Conservation (phyloP, 2,888 invertebrate genomes). For the Lasioglossum vierecki region DNA sequence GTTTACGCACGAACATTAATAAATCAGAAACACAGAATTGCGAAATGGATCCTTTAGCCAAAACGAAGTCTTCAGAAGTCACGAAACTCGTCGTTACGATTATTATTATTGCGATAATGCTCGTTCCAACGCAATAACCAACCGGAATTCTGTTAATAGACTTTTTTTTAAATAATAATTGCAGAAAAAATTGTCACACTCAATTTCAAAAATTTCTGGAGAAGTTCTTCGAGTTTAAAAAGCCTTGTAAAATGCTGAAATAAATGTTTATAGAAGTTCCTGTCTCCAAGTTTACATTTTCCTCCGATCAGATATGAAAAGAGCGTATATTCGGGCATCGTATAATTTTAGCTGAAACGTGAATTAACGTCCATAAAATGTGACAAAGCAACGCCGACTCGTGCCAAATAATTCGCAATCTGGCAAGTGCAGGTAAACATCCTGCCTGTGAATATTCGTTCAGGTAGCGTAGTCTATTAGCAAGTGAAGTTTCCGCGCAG, state of each 20-base stretch:
- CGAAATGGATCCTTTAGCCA: not conserved
- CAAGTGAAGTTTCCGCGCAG: not conserved
- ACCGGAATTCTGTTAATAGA: too few relatives aligned
- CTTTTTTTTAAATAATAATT: not conserved
- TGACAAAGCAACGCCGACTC: not conserved
- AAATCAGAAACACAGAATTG: not conserved
- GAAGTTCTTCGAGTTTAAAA: too few relatives aligned
- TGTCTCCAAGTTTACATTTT: not conserved
- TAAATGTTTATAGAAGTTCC: not conserved
- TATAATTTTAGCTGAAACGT: not conserved
- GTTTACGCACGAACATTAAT: not conserved
- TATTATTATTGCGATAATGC: not conserved
- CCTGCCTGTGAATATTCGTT: not conserved
- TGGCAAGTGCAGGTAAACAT: not conserved
- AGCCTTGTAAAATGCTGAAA: not conserved
- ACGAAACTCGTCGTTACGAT: not conserved
- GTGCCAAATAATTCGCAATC: not conserved
- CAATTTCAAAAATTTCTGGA: too few relatives aligned
- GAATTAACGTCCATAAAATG: slow-evolving; percentile 3
- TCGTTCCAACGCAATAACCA: not conserved
- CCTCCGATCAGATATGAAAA: not conserved
- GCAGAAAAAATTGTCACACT: not conserved
- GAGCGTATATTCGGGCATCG: not conserved
- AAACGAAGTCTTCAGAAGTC: not conserved
- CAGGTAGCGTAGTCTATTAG: not conserved